Conservation (phyloP, 2,113 vertebrate genomes). For the Desmodus rotundus region DNA sequence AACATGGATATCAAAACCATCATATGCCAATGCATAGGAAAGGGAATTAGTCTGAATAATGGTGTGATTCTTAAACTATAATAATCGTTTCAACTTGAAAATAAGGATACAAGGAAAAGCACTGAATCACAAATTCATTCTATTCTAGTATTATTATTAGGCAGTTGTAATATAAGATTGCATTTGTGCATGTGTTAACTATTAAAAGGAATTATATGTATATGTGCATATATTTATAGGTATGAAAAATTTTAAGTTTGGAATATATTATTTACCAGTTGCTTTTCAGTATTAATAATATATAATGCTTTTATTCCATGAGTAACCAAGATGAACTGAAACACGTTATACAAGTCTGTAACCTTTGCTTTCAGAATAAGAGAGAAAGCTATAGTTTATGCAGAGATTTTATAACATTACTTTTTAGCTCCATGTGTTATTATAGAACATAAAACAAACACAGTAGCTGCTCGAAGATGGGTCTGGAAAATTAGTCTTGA, state of each 20-base stretch:
- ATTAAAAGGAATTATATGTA: not conserved
- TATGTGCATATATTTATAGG: not conserved
- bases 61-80: not conserved
- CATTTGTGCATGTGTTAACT: not conserved
- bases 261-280: not conserved
- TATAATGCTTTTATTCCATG: not conserved
- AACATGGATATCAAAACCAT: not conserved
- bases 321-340: not conserved
- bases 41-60: not conserved
- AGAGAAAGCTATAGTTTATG: slow-evolving; percentile 31
- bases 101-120: not conserved
- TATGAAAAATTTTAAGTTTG: not conserved
- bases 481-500: slow-evolving; percentile 46
- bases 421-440: slow-evolving; percentile 12
- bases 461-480: not conserved
- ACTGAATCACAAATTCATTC: not conserved
- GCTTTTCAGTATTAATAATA: not conserved
- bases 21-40: not conserved
- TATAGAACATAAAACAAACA: slow-evolving; percentile 49
- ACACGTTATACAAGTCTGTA: not conserved
- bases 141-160: not conserved
- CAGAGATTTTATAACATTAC: slow-evolving; percentile 38
- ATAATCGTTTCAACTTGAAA: not conserved
- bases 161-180: not conserved
- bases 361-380: slow-evolving; percentile 36